phyloP scores from a whole-genome alignment of 2,888 invertebrate genomes.

The Stegophylla sp. region DNA sequence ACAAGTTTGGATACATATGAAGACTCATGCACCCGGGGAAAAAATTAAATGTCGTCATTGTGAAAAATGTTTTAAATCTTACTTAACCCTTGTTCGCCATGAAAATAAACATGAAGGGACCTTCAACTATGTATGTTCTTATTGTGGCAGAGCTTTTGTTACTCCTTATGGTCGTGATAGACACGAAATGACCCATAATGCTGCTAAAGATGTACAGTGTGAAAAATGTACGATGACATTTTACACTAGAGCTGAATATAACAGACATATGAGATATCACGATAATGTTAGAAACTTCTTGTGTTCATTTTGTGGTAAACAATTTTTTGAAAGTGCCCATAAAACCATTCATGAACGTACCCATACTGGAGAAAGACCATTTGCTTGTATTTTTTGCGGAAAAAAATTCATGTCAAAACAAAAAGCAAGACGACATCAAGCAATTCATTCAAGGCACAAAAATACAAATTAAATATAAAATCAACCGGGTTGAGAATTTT shows the following conservation, averaged over 20 bases:
- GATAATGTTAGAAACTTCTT: constrained; percentile 54
- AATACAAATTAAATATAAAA: constrained; percentile 11
- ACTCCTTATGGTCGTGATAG: constrained; percentile 56
- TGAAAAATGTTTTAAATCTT: constrained; percentile 54
- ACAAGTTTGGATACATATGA: constrained; percentile 57
- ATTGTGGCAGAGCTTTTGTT: constrained; percentile 56
- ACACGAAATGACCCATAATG: constrained; percentile 55
- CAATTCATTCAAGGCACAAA: constrained; percentile 49
- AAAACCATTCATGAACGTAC: constrained; percentile 56
- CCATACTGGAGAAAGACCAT: constrained; percentile 52
- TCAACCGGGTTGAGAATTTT: neutral
- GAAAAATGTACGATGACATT: constrained; percentile 57
- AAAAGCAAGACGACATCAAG: constrained; percentile 51
- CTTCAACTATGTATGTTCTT: constrained; percentile 51
- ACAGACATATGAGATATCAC: constrained; percentile 53
- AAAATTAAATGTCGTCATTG: constrained; percentile 56
- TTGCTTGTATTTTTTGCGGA: constrained; percentile 56
- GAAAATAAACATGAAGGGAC: constrained; percentile 55
- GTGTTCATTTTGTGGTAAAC: constrained; percentile 55
- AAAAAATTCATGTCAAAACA: constrained; percentile 57
- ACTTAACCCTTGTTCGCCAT: constrained; percentile 49
- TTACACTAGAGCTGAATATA: constrained; percentile 53
- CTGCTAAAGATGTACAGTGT: constrained; percentile 52
- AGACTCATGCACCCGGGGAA: constrained; percentile 51
- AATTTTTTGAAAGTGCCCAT: constrained; percentile 56